phyloP scores from a whole-genome alignment of 2,113 vertebrate species.

The Hepsetus odoe region DNA sequence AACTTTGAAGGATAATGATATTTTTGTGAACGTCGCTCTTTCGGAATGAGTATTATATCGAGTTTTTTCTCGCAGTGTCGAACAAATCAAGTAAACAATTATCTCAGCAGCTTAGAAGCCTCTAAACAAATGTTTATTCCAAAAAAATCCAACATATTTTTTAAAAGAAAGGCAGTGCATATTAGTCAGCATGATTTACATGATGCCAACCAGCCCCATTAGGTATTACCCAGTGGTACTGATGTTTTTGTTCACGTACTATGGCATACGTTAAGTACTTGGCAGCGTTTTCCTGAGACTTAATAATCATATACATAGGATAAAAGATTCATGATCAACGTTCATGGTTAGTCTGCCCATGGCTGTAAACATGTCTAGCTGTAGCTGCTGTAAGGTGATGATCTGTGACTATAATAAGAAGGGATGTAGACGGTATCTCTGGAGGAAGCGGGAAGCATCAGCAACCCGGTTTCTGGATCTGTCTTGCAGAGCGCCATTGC shows the following conservation, averaged over 20 bases:
- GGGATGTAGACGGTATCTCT: conserved; percentile 60
- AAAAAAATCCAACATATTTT: background rate
- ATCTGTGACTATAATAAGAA: conserved; percentile 56
- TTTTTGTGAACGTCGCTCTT: conserved; percentile 25
- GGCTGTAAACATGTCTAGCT: conserved; percentile 64
- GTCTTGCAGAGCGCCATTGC: conserved; percentile 84
- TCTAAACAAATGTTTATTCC: conserved; percentile 29
- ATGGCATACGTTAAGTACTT: no score
- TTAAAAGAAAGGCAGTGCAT: conserved; percentile 17
- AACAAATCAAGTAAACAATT: conserved; percentile 66
- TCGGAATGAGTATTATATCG: conserved; percentile 46
- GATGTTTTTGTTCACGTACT: background rate
- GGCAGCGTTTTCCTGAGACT: conserved; percentile 28
- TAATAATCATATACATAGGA: conserved; percentile 21
- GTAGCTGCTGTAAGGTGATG: conserved; percentile 49
- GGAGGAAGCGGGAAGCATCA: conserved; percentile 80
- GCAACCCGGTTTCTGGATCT: conserved; percentile 81
- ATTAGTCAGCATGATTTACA: conserved; percentile 1
- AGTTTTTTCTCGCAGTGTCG: conserved; percentile 56
- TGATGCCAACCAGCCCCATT: background rate
- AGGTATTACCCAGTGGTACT: background rate
- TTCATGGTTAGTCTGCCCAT: background rate
- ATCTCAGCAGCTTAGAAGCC: conserved; percentile 62
- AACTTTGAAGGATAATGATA: conserved; percentile 45
- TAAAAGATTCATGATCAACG: conserved; percentile 48